Percentiles rank a stretch among this genome's conserved stretches.
Evolutionary conservation across 2,888 invertebrate species (phyloP).

Genomic region (Polyploca ridens): DNA sequence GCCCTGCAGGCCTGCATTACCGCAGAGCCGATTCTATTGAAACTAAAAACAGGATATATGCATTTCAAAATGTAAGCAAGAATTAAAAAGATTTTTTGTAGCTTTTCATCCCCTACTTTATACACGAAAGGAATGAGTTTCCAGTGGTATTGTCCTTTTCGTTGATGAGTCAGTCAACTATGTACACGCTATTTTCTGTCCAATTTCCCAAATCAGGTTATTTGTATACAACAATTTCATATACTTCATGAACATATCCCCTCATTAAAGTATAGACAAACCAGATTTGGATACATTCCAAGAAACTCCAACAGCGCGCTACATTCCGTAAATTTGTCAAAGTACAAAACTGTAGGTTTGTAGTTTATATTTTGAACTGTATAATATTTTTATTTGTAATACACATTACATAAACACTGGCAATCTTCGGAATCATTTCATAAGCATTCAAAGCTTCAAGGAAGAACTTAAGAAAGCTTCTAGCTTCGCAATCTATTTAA

Average conservation of each 20-base stretch:
- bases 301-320: neutral
- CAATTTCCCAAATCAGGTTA: neutral
- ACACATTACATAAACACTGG: neutral
- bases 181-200: neutral
- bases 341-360: neutral
- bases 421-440: neutral
- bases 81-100: no score
- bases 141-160: no score
- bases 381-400: neutral
- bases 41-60: no score
- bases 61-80: no score
- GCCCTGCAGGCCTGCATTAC: no score
- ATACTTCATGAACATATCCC: neutral
- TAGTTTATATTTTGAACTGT: neutral
- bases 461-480: no score
- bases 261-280: neutral
- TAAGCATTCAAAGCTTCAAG: no score
- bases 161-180: no score
- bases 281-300: conserved; percentile 5
- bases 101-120: no score
- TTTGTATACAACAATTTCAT: neutral
- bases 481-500: no score
- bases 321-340: neutral
- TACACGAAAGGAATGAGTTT: no score
- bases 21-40: no score